Evolutionary conservation across 2,797 vertebrate genomes (phyloP).

Genomic region (Huso huso): DNA sequence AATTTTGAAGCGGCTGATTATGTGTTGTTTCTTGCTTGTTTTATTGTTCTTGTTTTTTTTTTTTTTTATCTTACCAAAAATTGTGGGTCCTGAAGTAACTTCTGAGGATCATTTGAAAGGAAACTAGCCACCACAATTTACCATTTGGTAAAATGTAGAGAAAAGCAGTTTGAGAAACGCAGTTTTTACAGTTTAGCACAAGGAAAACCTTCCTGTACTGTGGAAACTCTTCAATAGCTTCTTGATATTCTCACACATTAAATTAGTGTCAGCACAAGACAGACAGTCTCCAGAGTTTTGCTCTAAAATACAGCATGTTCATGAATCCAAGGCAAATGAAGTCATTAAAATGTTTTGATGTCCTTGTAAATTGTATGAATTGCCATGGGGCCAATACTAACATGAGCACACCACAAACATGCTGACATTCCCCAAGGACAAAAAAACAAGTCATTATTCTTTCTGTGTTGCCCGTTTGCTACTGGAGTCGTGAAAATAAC

Average conservation of each 20-base stretch:
- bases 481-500: too few relatives aligned
- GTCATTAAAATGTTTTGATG: background rate
- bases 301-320: background rate
- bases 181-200: background rate
- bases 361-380: constrained; percentile 3
- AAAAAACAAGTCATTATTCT: background rate
- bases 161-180: too few relatives aligned
- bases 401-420: background rate
- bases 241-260: background rate
- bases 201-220: background rate
- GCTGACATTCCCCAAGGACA: background rate
- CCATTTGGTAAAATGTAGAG: too few relatives aligned
- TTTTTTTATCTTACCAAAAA: too few relatives aligned
- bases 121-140: too few relatives aligned
- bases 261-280: too few relatives aligned
- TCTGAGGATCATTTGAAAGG: too few relatives aligned
- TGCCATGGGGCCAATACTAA: background rate
- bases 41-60: too few relatives aligned
- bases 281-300: background rate
- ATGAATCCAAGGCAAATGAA: background rate
- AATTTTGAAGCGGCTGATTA: too few relatives aligned
- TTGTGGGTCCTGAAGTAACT: too few relatives aligned
- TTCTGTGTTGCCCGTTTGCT: too few relatives aligned
- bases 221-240: background rate
- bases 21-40: too few relatives aligned